Evolutionary conservation across 1,140 invertebrate species (phyloP).

Genomic region (Zaprionus capensis): DNA sequence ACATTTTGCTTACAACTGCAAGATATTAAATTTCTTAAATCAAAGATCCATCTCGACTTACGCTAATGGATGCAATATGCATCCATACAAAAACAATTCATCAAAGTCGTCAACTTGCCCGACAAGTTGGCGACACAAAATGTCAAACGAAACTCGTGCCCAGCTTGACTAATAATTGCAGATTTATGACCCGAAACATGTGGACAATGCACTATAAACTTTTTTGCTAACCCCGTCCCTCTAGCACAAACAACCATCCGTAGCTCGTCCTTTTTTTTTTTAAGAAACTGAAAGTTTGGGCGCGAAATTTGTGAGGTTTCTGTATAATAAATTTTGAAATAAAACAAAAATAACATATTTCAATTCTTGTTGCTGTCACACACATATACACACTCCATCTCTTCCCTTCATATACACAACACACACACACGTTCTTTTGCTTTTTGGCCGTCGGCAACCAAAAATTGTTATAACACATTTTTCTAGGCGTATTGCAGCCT

Average conservation of each 20-base stretch:
- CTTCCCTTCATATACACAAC: constrained; percentile 8
- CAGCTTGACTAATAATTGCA: constrained; percentile 71
- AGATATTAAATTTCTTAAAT: constrained; percentile 44
- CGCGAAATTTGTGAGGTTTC: constrained; percentile 64
- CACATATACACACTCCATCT: not conserved
- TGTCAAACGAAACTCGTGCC: not conserved
- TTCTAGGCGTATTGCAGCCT: constrained; percentile 47
- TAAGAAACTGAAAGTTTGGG: constrained; percentile 39
- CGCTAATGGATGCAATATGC: not conserved
- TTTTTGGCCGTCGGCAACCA: constrained; percentile 38
- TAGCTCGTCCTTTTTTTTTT: constrained; percentile 11
- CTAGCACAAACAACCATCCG: not conserved
- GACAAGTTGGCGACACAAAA: constrained; percentile 46
- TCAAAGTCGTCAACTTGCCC: constrained; percentile 45
- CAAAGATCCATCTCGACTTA: constrained; percentile 6
- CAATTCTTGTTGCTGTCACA: constrained; percentile 8
- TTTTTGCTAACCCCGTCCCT: not conserved
- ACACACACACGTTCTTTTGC: constrained; percentile 39
- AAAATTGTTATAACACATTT: constrained; percentile 58
- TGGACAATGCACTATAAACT: constrained; percentile 50
- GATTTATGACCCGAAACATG: constrained; percentile 75
- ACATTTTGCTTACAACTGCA: constrained; percentile 14
- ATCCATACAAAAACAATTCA: constrained; percentile 43
- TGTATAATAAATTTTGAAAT: constrained; percentile 77
- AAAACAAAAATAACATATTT: constrained; percentile 57